Base-by-base conservation (phyloP, 2,888 invertebrate genomes). In the Eremobia ochroleuca region DNA sequence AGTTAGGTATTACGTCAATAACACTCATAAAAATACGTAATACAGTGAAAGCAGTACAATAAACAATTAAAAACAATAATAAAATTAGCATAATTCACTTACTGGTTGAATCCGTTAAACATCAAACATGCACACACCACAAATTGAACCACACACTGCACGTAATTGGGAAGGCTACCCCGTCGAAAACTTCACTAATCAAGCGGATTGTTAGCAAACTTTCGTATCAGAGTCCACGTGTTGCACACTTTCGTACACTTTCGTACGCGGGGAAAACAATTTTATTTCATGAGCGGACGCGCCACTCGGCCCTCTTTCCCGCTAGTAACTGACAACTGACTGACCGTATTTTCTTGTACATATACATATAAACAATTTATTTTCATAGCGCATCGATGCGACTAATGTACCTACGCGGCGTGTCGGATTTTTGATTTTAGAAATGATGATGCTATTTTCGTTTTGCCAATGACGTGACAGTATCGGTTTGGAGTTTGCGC, bases 261-360 rank as follows among this genome's bases (percentile, higher is more conserved):
- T 84, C 76, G 81, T 77, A 87, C 81, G 86, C 85, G 83, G 80
- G 78, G 77, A 89, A 94, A 94, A 92, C 90, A 91, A 92, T 93
- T 92, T 92, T 91, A 93, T 92, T 92, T 89, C 89, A 89, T 87
- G 87, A 88, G 90, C 92, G 91, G 92, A 90, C 92, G 90, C 91
- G 90, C 91, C 89, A 86, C 91, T 90, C 93, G 92, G 91, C 92
- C 93, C 93, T 93, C 87, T 82, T 94, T 91, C 92, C 91, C 91
- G 92, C 94, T 92, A 94, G 92, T 93, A 92, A 94, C 95, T 94
- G 94, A 95, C 96, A 95, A 96, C 96, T 95, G 96, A 94, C 93
- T 94, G 95, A 90, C 92, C 93, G 94, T 94, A 94, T 94, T 93
- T 94, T 92, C 93, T 93, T 94, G 90, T 92, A 92, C 90, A 91